A percentile compares a stretch with the other conserved stretches of the same genome.
Evolutionary conservation across 1,140 invertebrate species (phyloP).

Genomic region (Saccostrea cuccullata): DNA sequence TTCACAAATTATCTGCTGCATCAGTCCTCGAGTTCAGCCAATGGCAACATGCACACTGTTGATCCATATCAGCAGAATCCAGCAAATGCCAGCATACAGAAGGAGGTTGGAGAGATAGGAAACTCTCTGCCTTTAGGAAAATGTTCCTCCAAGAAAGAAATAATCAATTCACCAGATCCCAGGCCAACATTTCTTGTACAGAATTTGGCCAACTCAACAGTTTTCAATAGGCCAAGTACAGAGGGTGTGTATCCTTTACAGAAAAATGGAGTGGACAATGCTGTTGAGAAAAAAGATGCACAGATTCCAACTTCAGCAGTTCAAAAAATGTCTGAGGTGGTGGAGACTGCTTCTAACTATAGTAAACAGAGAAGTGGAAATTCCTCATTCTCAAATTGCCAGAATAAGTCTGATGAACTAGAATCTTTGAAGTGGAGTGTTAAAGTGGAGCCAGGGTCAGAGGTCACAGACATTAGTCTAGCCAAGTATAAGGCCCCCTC

Average conservation of each 20-base stretch:
- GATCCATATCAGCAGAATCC: not conserved
- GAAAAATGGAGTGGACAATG: not conserved
- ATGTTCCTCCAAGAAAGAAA: not conserved
- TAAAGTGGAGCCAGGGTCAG: not conserved
- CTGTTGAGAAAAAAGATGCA: not conserved
- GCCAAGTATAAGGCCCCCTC: not conserved
- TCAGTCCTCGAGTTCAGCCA: not conserved
- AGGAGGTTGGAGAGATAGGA: not conserved
- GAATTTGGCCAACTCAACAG: constrained; percentile 12
- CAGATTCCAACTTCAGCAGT: not conserved
- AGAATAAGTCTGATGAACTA: not conserved
- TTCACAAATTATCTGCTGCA: constrained; percentile 17
- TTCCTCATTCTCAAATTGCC: not conserved
- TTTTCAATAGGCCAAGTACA: not conserved
- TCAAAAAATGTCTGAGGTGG: constrained; percentile 2
- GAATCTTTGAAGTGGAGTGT: not conserved
- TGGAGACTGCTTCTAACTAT: not conserved
- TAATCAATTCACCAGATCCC: not conserved
- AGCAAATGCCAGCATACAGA: not conserved
- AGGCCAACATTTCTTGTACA: constrained; percentile 13
- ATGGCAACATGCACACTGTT: not conserved
- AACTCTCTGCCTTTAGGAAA: not conserved
- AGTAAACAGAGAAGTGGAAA: not conserved
- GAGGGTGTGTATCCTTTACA: not conserved
- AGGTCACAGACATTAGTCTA: not conserved